A percentile compares a stretch with the other conserved stretches of the same genome.
These are phyloP conservation scores for Halcyon smyrnensis DNA, from an alignment of 2,797 vertebrate genomes.

Conservation along the genomic window DNA sequence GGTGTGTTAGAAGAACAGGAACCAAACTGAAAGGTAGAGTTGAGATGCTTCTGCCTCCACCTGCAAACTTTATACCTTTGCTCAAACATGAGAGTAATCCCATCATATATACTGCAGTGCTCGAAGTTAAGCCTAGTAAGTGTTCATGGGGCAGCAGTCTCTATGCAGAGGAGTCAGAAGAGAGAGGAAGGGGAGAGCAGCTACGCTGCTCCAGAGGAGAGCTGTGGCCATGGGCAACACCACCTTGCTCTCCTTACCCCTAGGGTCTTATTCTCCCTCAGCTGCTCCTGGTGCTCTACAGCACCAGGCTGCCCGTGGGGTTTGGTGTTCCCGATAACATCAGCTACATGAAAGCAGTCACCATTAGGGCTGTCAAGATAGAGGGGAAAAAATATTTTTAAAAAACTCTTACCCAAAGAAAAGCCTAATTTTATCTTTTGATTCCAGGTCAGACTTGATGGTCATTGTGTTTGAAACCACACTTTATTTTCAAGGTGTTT, in stretches of 20 bases:
- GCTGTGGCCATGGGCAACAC: accelerated
- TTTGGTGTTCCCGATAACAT: accelerated
- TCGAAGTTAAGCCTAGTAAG: neutral
- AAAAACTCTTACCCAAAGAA: neutral
- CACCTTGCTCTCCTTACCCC: neutral
- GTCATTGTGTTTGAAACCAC: neutral
- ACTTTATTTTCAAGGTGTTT: neutral
- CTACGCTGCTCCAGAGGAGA: accelerated
- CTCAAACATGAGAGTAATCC: neutral
- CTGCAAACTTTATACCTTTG: neutral
- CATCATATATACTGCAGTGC: neutral
- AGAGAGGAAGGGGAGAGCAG: neutral
- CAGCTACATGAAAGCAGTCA: accelerated
- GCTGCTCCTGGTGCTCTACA: neutral
- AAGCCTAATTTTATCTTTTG: neutral
- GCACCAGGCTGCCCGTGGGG: neutral
- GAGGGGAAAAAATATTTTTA: neutral
- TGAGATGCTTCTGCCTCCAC: accelerated
- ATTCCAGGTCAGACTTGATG: neutral
- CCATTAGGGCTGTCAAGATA: neutral
- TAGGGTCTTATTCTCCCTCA: neutral
- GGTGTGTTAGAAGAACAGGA: neutral
- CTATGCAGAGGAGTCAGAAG: neutral
- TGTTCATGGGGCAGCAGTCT: accelerated
- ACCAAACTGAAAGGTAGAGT: neutral